Evolutionary conservation across 2,888 invertebrate species (phyloP).

Genomic region (Conops quadrifasciatus): DNA sequence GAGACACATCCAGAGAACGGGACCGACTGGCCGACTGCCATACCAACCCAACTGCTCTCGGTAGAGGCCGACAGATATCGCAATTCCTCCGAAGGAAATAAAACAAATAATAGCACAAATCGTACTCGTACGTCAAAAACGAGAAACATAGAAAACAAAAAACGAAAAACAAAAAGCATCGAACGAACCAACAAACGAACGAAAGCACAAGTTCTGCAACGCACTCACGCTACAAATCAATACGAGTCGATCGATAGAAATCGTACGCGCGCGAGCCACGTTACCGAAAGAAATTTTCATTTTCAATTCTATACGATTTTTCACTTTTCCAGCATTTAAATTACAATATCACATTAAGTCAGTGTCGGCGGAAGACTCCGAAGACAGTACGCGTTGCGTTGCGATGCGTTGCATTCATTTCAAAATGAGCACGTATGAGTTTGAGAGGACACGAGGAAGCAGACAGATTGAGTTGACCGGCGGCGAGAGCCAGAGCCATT

Average conservation of each 20-base stretch:
- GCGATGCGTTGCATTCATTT: background rate
- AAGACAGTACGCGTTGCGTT: slow-evolving; percentile 16
- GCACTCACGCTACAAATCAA: slow-evolving; percentile 35
- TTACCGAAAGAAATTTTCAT: slow-evolving; percentile 25
- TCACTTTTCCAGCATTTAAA: slow-evolving; percentile 19
- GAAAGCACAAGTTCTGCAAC: background rate
- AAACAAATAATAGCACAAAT: slow-evolving; percentile 22
- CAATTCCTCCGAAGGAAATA: slow-evolving; percentile 32
- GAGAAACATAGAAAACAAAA: slow-evolving; percentile 5
- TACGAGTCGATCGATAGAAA: slow-evolving; percentile 54
- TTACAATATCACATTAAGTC: slow-evolving; percentile 36
- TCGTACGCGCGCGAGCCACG: slow-evolving; percentile 38
- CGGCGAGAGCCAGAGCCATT: too few species aligned
- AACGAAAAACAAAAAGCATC: slow-evolving; percentile 11
- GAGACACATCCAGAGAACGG: background rate
- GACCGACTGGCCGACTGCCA: slow-evolving; percentile 7
- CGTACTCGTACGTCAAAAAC: too few species aligned
- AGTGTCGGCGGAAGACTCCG: slow-evolving; percentile 5
- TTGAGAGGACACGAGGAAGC: too few species aligned
- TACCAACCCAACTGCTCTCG: background rate
- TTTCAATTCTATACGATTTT: slow-evolving; percentile 16
- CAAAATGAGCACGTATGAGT: background rate
- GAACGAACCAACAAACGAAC: background rate
- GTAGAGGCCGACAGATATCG: background rate
- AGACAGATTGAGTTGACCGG: too few species aligned